Conservation (phyloP, 2,113 vertebrate species). For the Chaetops frenatus region DNA sequence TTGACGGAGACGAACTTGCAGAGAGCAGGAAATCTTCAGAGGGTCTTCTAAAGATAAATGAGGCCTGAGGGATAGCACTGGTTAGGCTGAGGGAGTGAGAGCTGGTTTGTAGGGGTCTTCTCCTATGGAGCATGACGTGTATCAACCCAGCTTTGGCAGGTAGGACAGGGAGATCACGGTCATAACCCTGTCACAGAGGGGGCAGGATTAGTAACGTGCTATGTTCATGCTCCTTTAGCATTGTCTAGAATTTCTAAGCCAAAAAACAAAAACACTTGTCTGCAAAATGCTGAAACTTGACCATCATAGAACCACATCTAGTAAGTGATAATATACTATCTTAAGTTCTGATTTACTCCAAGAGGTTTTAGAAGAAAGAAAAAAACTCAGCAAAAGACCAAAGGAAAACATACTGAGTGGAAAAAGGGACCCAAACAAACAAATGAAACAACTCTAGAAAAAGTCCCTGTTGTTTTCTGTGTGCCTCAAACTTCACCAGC, state of each 20-base stretch:
- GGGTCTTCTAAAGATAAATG: background rate
- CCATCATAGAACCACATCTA: background rate
- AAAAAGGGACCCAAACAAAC: rapidly evolving
- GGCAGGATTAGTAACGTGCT: background rate
- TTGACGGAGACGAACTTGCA: background rate
- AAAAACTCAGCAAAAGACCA: background rate
- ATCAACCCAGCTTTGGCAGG: background rate
- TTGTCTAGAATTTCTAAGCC: background rate
- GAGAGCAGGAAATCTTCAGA: constrained; percentile 8
- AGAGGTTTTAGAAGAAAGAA: background rate
- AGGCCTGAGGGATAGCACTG: background rate
- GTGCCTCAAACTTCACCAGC: background rate
- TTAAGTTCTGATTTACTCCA: background rate
- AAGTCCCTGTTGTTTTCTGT: background rate
- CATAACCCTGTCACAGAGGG: background rate
- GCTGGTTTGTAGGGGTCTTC: background rate
- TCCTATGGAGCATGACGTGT: rapidly evolving
- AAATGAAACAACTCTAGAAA: background rate
- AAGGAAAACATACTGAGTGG: background rate
- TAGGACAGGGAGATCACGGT: background rate
- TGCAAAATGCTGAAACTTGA: background rate
- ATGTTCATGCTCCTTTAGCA: background rate
- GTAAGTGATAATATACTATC: background rate
- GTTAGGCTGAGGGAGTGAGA: background rate
- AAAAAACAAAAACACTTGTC: background rate